Evolutionary conservation across 2,888 invertebrate genomes (phyloP), one percentile per base, ranked within the genome.

Genomic region (Tenthredo mesomela): DNA sequence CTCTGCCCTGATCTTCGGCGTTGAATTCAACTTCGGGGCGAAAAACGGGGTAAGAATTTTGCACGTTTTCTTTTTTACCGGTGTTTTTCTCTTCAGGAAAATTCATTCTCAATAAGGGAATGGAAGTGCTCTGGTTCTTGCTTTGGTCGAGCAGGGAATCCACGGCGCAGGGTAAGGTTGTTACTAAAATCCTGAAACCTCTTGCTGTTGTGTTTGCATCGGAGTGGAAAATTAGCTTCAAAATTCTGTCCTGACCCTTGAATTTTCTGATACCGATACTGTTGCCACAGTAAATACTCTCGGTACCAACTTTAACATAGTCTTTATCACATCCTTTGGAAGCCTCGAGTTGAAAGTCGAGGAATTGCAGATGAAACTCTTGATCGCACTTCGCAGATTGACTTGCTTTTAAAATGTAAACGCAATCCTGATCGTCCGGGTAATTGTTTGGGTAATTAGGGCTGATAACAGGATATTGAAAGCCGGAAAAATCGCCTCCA

Each of bases 121-220:
- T 15, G 6, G 47, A 82, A n/a, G 21, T 78, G 50, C 25, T 71
- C 61, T 71, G 87, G 78, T 58, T 71, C 75, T 71, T 87, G 80
- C 29, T 86, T 85, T 29, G 85, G 82, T 43, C 65, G 9, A 65
- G 78, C 71, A 33, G 85, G 58, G 43, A 50, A 58, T 84, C 85
- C 58, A 83, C 67, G 33, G 1, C 90, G 82, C 94, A 94, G 0
- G 94, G 93, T 86, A 93, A 88, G 40, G 95, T 93, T 0, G 94
- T 95, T 0, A 95, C 93, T 61, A 95, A 89, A 87, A 95, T 92
- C 70, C 94, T 93, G 88, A 95, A 95, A 1, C 95, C 95, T 50
- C 92, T 93, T 12, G 89, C 90, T 29, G 89, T 90, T 0, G 83
- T 86, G 58, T 88, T 78, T 1, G 89, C 89, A 85, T 94, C 94